Base-by-base conservation (phyloP, 2,888 invertebrate species). In the Brassicogethes aeneus region DNA sequence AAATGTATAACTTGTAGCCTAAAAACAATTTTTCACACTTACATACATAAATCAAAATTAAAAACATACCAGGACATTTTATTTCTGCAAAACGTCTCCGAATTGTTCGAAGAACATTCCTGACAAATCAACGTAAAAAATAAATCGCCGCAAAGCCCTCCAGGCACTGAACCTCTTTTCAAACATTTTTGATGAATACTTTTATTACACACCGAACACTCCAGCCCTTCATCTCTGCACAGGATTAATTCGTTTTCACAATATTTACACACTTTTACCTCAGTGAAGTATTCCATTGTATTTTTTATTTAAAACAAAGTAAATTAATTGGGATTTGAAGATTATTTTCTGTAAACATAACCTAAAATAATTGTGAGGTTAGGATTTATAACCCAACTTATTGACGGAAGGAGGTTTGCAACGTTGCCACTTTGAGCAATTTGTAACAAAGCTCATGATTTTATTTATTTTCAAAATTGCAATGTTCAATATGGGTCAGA, bases 1-100 rank as follows among this genome's bases (percentile, higher is more conserved):
- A 91, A 60, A 17, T 82, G 71, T 3, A 90, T 75, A 1, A 83
- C 78, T 60, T 82, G 79, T 1, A 86, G 74, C 86, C 84, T 84
- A 63, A 2, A 66, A 41, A 13, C 3, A 23, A 23, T 23, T 23
- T 14, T 10, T 5, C 23, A 7, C 23, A 12, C 12, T 32, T 10
- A 12, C 3, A 7, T 5, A 32, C 5, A 32, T 32, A 32, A 23
- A 32, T 32, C 32, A 32, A 32, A 23, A 23, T 7, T 17, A 14
- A 17, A 12, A 16, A 47, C 62, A 65, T 64, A 79, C 85, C 87
- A 88, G 2, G 83, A 77, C 59, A 86, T 73, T 57, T 76, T 80
- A 37, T 78, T 79, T 3, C 87, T 70, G 2, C 65, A 60, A 52
- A 84, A 76, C 3, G 68, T 56, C 61, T 86, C 85, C 15, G 66